A percentile compares a stretch with the other conserved stretches of the same genome.
Conservation (phyloP, 2,888 invertebrate genomes). For the Zygogramma bicolorata region DNA sequence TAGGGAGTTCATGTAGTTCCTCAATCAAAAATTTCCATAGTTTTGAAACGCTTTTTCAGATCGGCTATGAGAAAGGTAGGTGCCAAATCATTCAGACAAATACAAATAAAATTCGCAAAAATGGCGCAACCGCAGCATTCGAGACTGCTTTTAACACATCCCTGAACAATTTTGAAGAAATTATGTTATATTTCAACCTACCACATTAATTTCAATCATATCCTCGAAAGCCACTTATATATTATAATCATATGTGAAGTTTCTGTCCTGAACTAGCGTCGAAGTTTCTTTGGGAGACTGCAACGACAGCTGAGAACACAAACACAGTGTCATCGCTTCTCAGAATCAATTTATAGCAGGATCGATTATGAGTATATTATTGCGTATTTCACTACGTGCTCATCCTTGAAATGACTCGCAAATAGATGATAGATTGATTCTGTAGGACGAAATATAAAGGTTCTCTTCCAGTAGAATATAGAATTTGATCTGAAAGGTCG, state of each 20-base stretch:
- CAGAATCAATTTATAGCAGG: slow-evolving; percentile 55
- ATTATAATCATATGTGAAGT: slow-evolving; percentile 58
- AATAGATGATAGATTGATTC: slow-evolving; percentile 65
- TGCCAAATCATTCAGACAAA: slow-evolving; percentile 31
- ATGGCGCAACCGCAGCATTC: slow-evolving; percentile 40
- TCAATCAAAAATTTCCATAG: no score
- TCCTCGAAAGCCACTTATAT: slow-evolving; percentile 59
- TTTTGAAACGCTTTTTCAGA: no score
- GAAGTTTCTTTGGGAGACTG: slow-evolving; percentile 33
- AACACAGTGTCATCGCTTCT: slow-evolving; percentile 36
- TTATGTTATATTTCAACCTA: no score
- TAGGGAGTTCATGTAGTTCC: no score
- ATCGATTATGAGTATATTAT: slow-evolving; percentile 61
- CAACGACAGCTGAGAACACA: slow-evolving; percentile 34
- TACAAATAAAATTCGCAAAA: slow-evolving; percentile 30
- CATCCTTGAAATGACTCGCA: slow-evolving; percentile 59
- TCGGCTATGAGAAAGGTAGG: not conserved
- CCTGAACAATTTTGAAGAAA: no score
- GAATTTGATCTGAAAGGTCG: no score
- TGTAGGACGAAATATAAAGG: slow-evolving; percentile 62
- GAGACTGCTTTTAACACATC: slow-evolving; percentile 55
- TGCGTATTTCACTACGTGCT: slow-evolving; percentile 61
- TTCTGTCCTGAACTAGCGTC: slow-evolving; percentile 40
- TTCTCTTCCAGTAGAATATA: no score
- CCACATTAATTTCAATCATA: no score